Percentiles rank a stretch among this genome's conserved stretches.
Conservation (phyloP, 2,113 vertebrate genomes). For the Cavia aperea region DNA sequence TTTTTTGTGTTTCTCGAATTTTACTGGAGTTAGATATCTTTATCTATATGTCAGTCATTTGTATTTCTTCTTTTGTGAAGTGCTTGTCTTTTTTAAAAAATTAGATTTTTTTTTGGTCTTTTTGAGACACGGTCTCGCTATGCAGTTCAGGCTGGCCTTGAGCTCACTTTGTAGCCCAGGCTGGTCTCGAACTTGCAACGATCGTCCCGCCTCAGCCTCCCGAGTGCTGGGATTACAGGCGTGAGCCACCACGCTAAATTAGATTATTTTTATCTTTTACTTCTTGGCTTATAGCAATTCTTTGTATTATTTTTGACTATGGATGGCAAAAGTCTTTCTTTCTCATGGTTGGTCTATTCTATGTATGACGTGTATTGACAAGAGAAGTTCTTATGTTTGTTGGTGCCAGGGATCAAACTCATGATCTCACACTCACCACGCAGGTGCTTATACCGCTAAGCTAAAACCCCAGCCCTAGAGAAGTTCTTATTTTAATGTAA, state of each 20-base stretch:
- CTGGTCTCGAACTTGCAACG: too few relatives aligned
- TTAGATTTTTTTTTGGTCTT: background rate
- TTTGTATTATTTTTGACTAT: background rate
- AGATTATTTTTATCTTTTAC: background rate
- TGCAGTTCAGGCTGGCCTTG: too few relatives aligned
- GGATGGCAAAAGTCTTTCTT: background rate
- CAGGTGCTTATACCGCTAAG: too few relatives aligned
- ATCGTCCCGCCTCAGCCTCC: too few relatives aligned
- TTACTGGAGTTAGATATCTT: background rate
- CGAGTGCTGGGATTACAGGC: too few relatives aligned
- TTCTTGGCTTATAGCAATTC: background rate
- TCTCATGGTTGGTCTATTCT: background rate
- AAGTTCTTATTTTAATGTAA: slow-evolving; percentile 9
- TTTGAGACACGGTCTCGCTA: too few relatives aligned
- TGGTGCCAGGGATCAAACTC: too few relatives aligned
- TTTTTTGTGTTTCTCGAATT: slow-evolving; percentile 25
- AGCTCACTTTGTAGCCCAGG: too few relatives aligned
- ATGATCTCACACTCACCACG: too few relatives aligned
- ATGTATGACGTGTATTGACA: background rate
- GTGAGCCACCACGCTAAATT: background rate
- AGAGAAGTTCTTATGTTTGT: background rate
- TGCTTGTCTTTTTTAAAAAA: background rate
- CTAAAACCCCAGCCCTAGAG: background rate
- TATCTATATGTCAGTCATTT: background rate
- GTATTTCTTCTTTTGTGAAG: slow-evolving; percentile 14